A percentile compares a stretch with the other conserved stretches of the same genome.
phyloP scores from a whole-genome alignment of 2,888 invertebrate genomes.

The Ormyrus rosae region DNA sequence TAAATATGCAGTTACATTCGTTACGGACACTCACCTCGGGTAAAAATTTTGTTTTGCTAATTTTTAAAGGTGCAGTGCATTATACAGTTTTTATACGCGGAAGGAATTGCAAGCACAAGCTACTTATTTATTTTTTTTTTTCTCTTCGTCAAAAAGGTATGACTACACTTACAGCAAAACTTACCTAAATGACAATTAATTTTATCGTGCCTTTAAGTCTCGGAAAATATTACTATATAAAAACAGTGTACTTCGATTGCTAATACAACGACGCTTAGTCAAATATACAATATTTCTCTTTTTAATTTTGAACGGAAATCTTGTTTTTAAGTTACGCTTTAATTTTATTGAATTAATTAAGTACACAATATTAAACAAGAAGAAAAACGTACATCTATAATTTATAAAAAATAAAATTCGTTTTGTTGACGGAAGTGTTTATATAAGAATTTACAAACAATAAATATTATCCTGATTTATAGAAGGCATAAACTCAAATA shows the following conservation, averaged over 20 bases:
- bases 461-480: too few relatives aligned
- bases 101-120: slow-evolving; percentile 37
- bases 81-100: slow-evolving; percentile 57
- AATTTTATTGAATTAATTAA: too few relatives aligned
- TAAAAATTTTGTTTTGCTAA: slow-evolving; percentile 32
- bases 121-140: slow-evolving; percentile 31
- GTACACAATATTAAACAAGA: too few relatives aligned
- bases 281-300: slow-evolving; percentile 45
- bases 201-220: neutral
- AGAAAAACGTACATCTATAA: too few relatives aligned
- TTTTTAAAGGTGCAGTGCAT: slow-evolving; percentile 33
- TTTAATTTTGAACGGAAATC: neutral
- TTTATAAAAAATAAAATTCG: too few relatives aligned
- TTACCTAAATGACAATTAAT: slow-evolving; percentile 28
- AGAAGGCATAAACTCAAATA: too few relatives aligned
- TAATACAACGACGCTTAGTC: slow-evolving; percentile 10
- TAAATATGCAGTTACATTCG: slow-evolving; percentile 36
- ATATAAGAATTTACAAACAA: too few relatives aligned
- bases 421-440: too few relatives aligned
- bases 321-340: too few relatives aligned
- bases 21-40: slow-evolving; percentile 16
- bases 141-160: slow-evolving; percentile 38
- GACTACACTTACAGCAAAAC: slow-evolving; percentile 33
- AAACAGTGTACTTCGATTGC: slow-evolving; percentile 4
- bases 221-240: slow-evolving; percentile 26